Evolutionary conservation across 2,888 invertebrate species (phyloP).

Genomic region (Melipona bicolor): DNA sequence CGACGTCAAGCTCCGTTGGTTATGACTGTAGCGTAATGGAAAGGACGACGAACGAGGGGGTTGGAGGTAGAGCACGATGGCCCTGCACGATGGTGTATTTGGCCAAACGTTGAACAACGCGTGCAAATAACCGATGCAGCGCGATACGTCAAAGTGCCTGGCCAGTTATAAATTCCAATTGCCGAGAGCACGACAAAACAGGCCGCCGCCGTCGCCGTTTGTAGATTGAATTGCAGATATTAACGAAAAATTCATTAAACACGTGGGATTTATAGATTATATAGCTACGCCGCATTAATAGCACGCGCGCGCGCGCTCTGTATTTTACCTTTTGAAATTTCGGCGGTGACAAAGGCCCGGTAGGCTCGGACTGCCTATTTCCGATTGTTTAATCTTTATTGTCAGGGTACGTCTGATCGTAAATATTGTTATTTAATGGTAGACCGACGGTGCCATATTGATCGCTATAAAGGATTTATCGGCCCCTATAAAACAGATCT

Average conservation of each 20-base stretch:
- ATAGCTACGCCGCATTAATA: slow-evolving; percentile 58
- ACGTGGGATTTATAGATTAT: slow-evolving; percentile 72
- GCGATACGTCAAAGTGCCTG: slow-evolving; percentile 74
- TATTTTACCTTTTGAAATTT: slow-evolving; percentile 65
- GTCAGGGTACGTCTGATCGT: slow-evolving; percentile 62
- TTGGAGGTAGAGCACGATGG: not conserved
- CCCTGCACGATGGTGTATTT: slow-evolving; percentile 17
- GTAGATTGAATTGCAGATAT: slow-evolving; percentile 75
- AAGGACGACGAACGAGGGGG: slow-evolving; percentile 20
- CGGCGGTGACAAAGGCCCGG: slow-evolving; percentile 64
- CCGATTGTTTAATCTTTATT: slow-evolving; percentile 73
- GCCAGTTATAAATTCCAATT: slow-evolving; percentile 75
- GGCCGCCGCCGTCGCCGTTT: slow-evolving; percentile 57
- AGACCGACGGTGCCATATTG: slow-evolving; percentile 61
- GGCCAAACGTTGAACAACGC: slow-evolving; percentile 37
- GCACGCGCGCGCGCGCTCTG: slow-evolving; percentile 8
- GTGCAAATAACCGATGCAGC: slow-evolving; percentile 66
- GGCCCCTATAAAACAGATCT: slow-evolving; percentile 66
- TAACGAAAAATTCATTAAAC: slow-evolving; percentile 77
- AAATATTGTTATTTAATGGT: slow-evolving; percentile 71
- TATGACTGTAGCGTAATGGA: slow-evolving; percentile 41
- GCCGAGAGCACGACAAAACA: slow-evolving; percentile 60
- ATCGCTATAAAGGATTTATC: slow-evolving; percentile 66
- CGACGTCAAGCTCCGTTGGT: slow-evolving; percentile 20
- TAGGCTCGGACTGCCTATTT: slow-evolving; percentile 56